Evolutionary conservation across 2,888 invertebrate species (phyloP), one percentile per base, ranked within the genome.

Genomic region (Galeopsomyia nigrocyanea): DNA sequence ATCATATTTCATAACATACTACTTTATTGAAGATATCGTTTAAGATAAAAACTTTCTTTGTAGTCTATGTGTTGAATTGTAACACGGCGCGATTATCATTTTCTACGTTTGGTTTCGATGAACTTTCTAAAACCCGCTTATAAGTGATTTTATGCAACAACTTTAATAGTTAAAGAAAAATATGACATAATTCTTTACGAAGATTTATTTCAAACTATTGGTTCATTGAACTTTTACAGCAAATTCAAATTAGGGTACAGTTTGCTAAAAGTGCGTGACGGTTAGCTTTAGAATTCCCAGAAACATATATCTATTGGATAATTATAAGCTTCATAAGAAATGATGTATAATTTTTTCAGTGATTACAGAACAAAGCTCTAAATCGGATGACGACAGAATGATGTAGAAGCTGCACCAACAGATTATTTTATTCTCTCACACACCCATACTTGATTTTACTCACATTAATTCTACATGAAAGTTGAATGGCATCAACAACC

Each of bases 1-100:
- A 73, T 60, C 46, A 50, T 56, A 66, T 3, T 56, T 13, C 56
- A 62, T 71, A 71, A 71, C 49, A 46, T 55, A 63, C 53, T 66
- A 61, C 51, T 49, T 67, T 63, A 9, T 50, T 9, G 49, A 67
- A 55, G 47, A 39, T 73, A 63, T 58, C 16, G 22, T 56, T 49
- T 68, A 58, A 64, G 63, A 39, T 39, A 13, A 73, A 73, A 68
- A 55, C 61, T 47, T 71, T 55, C 19, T 73, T 58, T 65, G 61
- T 73, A 69, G 65, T 56, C 57, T 73, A 69, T 16, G 7, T 14
- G 17, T 69, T 69, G 16, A 66, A 57, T 56, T 21, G 19, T 66
- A 26, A 26, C 68, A 19, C 55, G 10, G 69, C 21, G 22, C 21
- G 26, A 62, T 73, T 19, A 50, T 66, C 56, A 66, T 61, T 73